phyloP scores from a whole-genome alignment of 2,888 invertebrate species.

The Saturnia japonica region DNA sequence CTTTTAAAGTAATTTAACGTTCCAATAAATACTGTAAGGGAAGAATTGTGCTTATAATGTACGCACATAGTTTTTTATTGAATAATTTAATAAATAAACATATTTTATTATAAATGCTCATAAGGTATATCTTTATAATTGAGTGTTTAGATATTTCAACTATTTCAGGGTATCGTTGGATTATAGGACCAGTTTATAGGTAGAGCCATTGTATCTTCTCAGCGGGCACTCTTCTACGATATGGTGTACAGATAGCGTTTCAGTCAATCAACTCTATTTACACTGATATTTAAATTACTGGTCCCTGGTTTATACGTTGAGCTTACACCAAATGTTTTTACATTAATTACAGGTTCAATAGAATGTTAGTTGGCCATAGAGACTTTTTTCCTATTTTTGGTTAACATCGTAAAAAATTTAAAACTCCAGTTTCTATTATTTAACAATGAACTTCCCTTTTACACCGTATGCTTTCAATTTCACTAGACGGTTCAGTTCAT shows the following conservation, averaged over 20 bases:
- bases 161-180: neutral
- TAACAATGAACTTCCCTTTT: constrained; percentile 30
- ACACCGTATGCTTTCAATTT: constrained; percentile 48
- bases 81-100: neutral
- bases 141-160: neutral
- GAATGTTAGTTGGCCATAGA: neutral
- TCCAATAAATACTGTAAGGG: neutral
- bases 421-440: neutral
- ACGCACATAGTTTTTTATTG: neutral
- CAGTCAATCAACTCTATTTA: neutral
- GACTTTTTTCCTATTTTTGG: too few species aligned
- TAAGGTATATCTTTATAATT: neutral
- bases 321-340: too few species aligned
- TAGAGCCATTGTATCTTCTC: neutral
- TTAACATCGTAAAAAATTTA: too few species aligned
- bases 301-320: too few species aligned
- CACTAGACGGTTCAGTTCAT: constrained; percentile 29
- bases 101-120: too few species aligned
- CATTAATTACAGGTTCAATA: too few species aligned
- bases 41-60: neutral
- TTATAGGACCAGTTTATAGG: neutral
- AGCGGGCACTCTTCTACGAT: neutral
- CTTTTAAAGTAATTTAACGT: neutral
- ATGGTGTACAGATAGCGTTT: neutral
- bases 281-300: neutral